Percentiles rank a stretch among this genome's conserved stretches.
Evolutionary conservation across 2,113 vertebrate species (phyloP).

Genomic region (Ophiodon elongatus): DNA sequence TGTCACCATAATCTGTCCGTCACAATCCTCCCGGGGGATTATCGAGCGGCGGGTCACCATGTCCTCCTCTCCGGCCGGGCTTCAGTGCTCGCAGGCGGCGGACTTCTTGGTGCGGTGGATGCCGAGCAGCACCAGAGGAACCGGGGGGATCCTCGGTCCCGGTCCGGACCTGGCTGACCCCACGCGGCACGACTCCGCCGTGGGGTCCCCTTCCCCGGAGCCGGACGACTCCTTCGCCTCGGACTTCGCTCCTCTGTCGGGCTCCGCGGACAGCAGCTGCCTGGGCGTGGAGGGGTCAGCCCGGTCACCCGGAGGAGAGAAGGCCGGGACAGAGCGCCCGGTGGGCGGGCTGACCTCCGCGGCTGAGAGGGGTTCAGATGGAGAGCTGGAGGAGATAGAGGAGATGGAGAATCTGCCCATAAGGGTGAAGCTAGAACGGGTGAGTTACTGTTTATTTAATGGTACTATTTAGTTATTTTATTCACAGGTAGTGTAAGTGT

Average conservation of each 20-base stretch:
- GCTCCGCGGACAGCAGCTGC: conserved; percentile 86
- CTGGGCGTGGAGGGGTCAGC: conserved; percentile 60
- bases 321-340: conserved; percentile 14
- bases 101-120: conserved; percentile 88
- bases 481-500: too few relatives aligned
- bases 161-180: conserved; percentile 77
- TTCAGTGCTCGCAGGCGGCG: conserved; percentile 75
- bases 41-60: conserved; percentile 78
- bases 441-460: conserved; percentile 53
- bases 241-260: conserved; percentile 75
- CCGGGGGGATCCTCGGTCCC: conserved; percentile 89
- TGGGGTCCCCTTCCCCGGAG: conserved; percentile 32
- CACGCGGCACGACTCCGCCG: conserved; percentile 49
- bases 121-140: conserved; percentile 83
- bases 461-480: too few relatives aligned
- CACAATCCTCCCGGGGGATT: conserved; percentile 69
- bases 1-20: conserved; percentile 63
- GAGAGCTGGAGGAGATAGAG: conserved; percentile 55
- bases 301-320: conserved; percentile 27
- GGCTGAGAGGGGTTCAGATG: background rate
- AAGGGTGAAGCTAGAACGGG: conserved; percentile 90
- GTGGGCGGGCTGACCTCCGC: background rate
- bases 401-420: conserved; percentile 77
- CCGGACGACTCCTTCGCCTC: conserved; percentile 79
- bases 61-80: conserved; percentile 87